Evolutionary conservation across 2,888 invertebrate species (phyloP), one percentile per base, ranked within the genome.

Genomic region (Trimorus sp.): DNA sequence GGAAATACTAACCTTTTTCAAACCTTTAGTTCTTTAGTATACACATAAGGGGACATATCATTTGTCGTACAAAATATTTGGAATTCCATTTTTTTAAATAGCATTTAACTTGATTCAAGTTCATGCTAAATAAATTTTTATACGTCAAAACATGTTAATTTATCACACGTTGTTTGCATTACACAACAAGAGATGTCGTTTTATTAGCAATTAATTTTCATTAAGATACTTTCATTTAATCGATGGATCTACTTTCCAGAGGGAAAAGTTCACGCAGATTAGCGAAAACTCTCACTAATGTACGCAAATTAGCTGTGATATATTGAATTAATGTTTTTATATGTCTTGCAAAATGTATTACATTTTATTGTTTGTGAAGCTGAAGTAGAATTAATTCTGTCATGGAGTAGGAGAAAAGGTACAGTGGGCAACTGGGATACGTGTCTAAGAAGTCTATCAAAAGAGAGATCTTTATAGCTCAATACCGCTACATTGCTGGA

Each of bases 401-500:
- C 62, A n/a, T 71, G 12, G 49, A 65, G 9, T 48, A 54, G 12
- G 70, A 80, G 70, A 71, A 71, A 62, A 74, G 66, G 66, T 81
- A 81, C 66, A 75, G 40, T 79, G 70, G 71, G 71, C 71, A 82
- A 79, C 75, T 76, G 62, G 82, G 79, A 78, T 82, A 75, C 71
- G 58, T 71, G 60, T 62, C 74, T 75, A 65, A 78, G 77, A 82
- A 70, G 78, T 82, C 78, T 82, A 82, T 82, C 82, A 75, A 75
- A 82, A 56, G 68, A 68, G 63, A 66, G 75, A 82, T 82, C 82
- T 82, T 82, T 79, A 82, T 82, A 71, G 49, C 75, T 75, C 49
- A 69, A 78, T 78, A 82, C 82, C 82, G 82, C 82, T 82, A 79
- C 40, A 82, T 65, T 75, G 66, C 71, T 75, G 80, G 75, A 70